Conservation (phyloP, 2,888 invertebrate species). For the Nyleta sp. region DNA sequence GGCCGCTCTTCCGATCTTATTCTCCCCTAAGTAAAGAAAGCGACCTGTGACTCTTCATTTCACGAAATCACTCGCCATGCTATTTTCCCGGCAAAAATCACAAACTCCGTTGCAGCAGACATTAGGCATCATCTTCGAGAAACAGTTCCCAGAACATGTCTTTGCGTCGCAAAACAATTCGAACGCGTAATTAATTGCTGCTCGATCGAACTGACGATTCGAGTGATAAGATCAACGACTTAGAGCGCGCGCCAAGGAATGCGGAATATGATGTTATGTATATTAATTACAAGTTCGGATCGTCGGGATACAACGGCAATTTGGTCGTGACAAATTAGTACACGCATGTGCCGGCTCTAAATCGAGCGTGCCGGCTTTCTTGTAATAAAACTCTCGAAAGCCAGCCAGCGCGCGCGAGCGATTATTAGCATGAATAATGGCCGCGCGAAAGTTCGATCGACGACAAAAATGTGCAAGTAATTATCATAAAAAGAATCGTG, state of each 20-base stretch:
- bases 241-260: slow-evolving; percentile 20
- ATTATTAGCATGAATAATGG: slow-evolving; percentile 44
- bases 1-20: no score
- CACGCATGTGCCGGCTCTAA: slow-evolving; percentile 9
- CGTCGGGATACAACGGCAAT: not conserved
- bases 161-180: not conserved
- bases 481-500: slow-evolving; percentile 47
- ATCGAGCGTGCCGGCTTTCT: slow-evolving; percentile 13
- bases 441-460: slow-evolving; percentile 26
- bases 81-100: no score
- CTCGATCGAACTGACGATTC: slow-evolving; percentile 7
- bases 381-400: slow-evolving; percentile 13
- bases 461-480: slow-evolving; percentile 35
- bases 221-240: slow-evolving; percentile 19
- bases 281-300: slow-evolving; percentile 28
- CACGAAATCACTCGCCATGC: no score
- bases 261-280: slow-evolving; percentile 28
- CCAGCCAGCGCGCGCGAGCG: slow-evolving; percentile 10
- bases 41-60: no score
- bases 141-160: no score
- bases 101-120: no score
- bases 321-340: slow-evolving; percentile 34
- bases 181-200: not conserved
- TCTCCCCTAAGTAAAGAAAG: no score
- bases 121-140: no score